phyloP scores from a whole-genome alignment of 2,113 vertebrate species.

The Callocephalon fimbriatum region DNA sequence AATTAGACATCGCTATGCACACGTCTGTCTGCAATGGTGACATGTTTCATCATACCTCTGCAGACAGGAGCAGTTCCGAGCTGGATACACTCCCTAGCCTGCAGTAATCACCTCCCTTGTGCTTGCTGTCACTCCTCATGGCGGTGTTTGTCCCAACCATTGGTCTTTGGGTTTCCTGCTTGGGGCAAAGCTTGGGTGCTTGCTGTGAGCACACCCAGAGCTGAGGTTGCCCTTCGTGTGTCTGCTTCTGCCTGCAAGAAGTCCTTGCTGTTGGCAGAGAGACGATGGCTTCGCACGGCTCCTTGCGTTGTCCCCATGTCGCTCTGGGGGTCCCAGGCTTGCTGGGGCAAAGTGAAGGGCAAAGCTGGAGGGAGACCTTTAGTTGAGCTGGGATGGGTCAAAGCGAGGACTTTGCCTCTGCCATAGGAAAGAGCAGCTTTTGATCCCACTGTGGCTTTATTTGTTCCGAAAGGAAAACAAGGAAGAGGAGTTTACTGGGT shows the following conservation, averaged over 20 bases:
- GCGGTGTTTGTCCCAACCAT: not conserved
- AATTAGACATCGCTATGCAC: conserved; percentile 19
- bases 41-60: not conserved
- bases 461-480: not conserved
- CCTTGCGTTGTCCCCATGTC: rapidly evolving
- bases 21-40: not conserved
- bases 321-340: not conserved
- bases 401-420: not conserved
- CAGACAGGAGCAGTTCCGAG: conserved; percentile 19
- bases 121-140: not conserved
- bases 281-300: not conserved
- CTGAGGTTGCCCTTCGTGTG: not conserved
- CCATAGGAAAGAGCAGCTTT: not conserved
- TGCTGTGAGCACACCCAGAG: not conserved
- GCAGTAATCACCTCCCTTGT: not conserved
- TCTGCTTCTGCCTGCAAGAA: not conserved
- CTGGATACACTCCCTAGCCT: not conserved
- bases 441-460: not conserved
- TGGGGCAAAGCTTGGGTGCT: rapidly evolving
- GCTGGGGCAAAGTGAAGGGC: not conserved
- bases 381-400: not conserved
- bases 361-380: not conserved
- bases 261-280: not conserved
- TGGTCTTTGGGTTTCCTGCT: not conserved
- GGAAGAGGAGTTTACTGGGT: not conserved